Percentiles rank a stretch among this genome's conserved stretches.
phyloP scores from a whole-genome alignment of 1,140 invertebrate species.

The Apis florea region DNA sequence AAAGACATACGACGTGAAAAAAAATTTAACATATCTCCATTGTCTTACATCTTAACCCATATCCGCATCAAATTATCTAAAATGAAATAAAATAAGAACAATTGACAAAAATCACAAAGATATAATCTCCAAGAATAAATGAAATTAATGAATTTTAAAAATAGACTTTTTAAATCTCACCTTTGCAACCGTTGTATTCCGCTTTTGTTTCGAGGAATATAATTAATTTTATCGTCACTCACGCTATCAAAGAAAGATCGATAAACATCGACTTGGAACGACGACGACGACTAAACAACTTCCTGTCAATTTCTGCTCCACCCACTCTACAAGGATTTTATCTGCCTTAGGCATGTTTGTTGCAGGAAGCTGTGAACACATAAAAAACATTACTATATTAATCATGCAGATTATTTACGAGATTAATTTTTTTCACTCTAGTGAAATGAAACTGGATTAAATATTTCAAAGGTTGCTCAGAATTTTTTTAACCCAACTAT shows the following conservation, averaged over 20 bases:
- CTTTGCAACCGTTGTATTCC: not conserved
- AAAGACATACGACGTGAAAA: too few species aligned
- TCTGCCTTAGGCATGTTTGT: conserved; percentile 1
- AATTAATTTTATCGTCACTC: not conserved
- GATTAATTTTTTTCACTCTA: too few species aligned
- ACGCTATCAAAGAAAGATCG: not conserved
- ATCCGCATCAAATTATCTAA: too few species aligned
- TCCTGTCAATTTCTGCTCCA: conserved; percentile 28
- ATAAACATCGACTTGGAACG: conserved; percentile 7
- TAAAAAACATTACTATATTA: not conserved
- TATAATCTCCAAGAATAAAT: not conserved
- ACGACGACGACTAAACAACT: not conserved
- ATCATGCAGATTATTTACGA: not conserved
- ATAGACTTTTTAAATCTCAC: not conserved
- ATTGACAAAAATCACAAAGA: not conserved
- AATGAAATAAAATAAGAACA: too few species aligned
- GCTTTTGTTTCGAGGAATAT: not conserved
- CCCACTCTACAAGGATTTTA: conserved; percentile 40
- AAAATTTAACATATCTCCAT: too few species aligned
- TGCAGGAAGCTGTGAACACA: not conserved
- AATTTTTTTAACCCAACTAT: not conserved
- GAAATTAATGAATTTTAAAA: conserved; percentile 2
- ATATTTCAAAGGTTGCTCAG: too few species aligned
- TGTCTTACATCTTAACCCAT: too few species aligned
- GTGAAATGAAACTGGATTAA: too few species aligned